A percentile compares a stretch with the other conserved stretches of the same genome.
Conservation (phyloP, 2,888 invertebrate species). For the Octonoba sinensis region DNA sequence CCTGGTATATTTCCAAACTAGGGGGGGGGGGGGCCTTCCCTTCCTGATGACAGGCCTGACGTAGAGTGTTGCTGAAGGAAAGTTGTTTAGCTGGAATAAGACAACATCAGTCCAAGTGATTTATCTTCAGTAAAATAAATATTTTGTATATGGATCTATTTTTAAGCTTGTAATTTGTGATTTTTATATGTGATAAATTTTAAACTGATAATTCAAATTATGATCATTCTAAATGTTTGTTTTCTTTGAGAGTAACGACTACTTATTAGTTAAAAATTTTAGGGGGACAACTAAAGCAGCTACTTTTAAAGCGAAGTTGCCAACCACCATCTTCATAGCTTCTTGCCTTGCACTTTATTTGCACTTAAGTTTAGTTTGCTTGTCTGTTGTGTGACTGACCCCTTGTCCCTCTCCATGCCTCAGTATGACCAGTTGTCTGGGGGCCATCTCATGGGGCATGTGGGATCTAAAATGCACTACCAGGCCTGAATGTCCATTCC, state of each 20-base stretch:
- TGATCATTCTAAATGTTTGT: no score
- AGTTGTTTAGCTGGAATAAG: no score
- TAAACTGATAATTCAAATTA: no score
- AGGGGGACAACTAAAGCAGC: neutral
- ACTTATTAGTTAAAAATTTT: neutral
- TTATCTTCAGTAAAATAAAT: no score
- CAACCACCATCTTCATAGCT: slow-evolving; percentile 7
- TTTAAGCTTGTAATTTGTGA: no score
- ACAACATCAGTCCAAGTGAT: no score
- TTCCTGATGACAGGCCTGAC: no score
- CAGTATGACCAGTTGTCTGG: slow-evolving; percentile 64
- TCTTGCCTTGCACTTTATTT: slow-evolving; percentile 52
- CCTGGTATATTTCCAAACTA: no score
- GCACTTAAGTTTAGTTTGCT: slow-evolving; percentile 60
- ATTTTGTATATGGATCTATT: no score
- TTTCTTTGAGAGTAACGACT: neutral
- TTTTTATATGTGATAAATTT: no score
- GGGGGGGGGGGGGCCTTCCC: no score
- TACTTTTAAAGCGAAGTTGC: neutral
- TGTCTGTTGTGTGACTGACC: slow-evolving; percentile 64
- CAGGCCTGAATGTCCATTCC: slow-evolving; percentile 62
- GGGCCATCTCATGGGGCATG: slow-evolving; percentile 60
- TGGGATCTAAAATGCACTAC: slow-evolving; percentile 63
- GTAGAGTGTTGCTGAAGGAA: no score
- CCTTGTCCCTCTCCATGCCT: slow-evolving; percentile 64